Base-by-base conservation (phyloP, 1,140 invertebrate species). In the Chelonus insularis region DNA sequence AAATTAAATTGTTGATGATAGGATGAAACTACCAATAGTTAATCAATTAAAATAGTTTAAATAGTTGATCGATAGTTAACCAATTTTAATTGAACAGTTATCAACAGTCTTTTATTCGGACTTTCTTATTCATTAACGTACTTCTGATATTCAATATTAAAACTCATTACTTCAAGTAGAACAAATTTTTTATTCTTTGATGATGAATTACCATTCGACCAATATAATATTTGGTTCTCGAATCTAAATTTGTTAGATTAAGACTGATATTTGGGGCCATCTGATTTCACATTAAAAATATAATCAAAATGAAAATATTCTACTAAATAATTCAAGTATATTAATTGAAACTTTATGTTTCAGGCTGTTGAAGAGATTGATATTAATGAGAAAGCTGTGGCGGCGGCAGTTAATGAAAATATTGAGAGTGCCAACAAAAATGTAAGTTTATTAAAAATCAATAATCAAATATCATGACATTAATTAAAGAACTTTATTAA, bases 341-440 rank as follows among this genome's bases (percentile, higher is more conserved):
- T 37, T 23, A 37, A 52, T 58, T 50, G 11, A 11, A 59, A 32
- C 52, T 63, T 63, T 67, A 62, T 71, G n/a, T 51, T 60, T 12
- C 66, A 81, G 79, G 78, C 75, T 25, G 72, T 81, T 37, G 75
- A 78, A 62, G 76, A 80, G 67, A 78, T 79, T 23, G 77, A 80
- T 56, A 79, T 80, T 51, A 79, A 65, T 56, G 78, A 80, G 50
- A 81, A 81, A 60, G 79, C 76, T 34, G 72, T 81, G 23, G 78
- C 79, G 63, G 78, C 77, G 57, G 78, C 78, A 63, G 75, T 80
- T 36, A 73, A 77, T 41, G 75, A 76, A 64, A 68, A 72, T 60
- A 78, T 80, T 59, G 79, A 80, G 60, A 75, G 69, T 63, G 62
- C 68, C 62, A 77, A 75, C 67, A 72, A 72, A 57, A 81, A 79